Evolutionary conservation across 1,140 invertebrate species (phyloP).

Genomic region (Drosophila micromelanica): DNA sequence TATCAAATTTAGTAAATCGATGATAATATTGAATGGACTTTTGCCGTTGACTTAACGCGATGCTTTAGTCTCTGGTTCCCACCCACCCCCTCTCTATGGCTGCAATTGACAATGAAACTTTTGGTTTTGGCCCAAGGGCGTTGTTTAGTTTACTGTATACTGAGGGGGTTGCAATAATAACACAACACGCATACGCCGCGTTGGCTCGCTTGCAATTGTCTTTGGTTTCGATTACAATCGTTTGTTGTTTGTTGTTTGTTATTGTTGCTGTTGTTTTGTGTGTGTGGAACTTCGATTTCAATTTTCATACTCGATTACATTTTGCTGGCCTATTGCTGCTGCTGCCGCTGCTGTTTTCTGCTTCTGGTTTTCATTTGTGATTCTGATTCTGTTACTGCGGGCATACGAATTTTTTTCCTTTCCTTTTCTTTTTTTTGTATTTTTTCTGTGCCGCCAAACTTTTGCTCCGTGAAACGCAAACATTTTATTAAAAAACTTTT

Average conservation of each 20-base stretch:
- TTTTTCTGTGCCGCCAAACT: slow-evolving; percentile 43
- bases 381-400: slow-evolving; percentile 41
- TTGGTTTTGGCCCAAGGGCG: slow-evolving; percentile 42
- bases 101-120: slow-evolving; percentile 66
- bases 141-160: slow-evolving; percentile 58
- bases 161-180: slow-evolving; percentile 36
- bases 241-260: slow-evolving; percentile 30
- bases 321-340: slow-evolving; percentile 51
- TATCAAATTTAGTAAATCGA: slow-evolving; percentile 77
- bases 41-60: background rate
- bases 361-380: slow-evolving; percentile 48
- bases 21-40: slow-evolving; percentile 77
- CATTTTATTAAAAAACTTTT: slow-evolving; percentile 83
- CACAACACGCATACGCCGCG: slow-evolving; percentile 68
- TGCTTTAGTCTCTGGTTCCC: background rate
- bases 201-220: slow-evolving; percentile 45
- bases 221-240: slow-evolving; percentile 63
- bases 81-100: background rate
- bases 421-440: background rate
- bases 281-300: slow-evolving; percentile 64
- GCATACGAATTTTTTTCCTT: slow-evolving; percentile 38
- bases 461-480: slow-evolving; percentile 73
- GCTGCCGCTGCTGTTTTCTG: slow-evolving; percentile 19
- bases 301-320: slow-evolving; percentile 83
- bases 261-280: background rate